Conservation (phyloP, 2,113 vertebrate genomes). For the Lagopus leucura region DNA sequence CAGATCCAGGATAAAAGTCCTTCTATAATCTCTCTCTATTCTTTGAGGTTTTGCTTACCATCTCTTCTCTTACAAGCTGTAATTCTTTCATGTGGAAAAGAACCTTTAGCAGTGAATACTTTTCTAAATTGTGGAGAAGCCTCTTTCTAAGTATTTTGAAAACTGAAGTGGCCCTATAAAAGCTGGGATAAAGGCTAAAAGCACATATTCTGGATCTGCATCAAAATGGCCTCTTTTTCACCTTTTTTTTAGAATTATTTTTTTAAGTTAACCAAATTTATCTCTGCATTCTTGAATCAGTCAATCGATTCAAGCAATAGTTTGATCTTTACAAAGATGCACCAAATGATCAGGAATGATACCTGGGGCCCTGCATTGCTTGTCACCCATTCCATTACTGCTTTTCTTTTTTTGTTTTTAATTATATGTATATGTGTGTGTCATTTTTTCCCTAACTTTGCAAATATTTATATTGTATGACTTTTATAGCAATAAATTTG, state of each 20-base stretch:
- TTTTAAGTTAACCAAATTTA: constrained; percentile 38
- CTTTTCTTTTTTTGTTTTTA: neutral
- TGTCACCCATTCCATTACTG: constrained; percentile 63
- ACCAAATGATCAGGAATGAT: neutral
- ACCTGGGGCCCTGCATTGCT: constrained; percentile 32
- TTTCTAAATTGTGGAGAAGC: constrained; percentile 2
- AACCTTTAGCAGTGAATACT: neutral
- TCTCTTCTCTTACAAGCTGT: neutral
- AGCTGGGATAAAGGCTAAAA: neutral
- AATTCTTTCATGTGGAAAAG: neutral
- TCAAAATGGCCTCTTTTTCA: constrained; percentile 63
- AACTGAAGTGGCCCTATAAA: neutral
- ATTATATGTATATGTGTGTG: constrained; percentile 6
- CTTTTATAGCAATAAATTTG: neutral
- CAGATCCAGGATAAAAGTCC: constrained; percentile 78
- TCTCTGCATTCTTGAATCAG: constrained; percentile 78
- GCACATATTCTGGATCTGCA: constrained; percentile 78
- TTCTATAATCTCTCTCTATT: neutral
- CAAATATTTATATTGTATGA: constrained; percentile 7
- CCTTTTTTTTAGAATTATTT: neutral
- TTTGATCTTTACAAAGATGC: constrained; percentile 15
- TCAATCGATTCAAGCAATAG: constrained; percentile 74
- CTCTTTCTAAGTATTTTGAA: neutral
- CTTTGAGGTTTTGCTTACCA: neutral
- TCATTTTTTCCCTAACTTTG: constrained; percentile 22